Conservation (phyloP, 2,888 invertebrate species). For the Micropterix aruncella region DNA sequence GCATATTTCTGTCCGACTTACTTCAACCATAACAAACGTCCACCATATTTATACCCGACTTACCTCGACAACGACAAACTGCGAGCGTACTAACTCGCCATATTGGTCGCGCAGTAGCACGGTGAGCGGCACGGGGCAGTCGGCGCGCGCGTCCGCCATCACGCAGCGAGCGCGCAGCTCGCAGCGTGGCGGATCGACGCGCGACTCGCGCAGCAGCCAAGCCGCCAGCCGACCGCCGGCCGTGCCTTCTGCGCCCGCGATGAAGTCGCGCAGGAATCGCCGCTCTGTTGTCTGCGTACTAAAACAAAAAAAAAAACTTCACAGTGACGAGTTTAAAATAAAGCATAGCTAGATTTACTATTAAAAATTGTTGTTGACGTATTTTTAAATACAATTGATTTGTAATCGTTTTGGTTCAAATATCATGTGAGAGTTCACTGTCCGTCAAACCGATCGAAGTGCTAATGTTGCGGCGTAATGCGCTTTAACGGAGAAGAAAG, state of each 20-base stretch:
- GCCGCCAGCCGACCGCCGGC: slow-evolving; percentile 87
- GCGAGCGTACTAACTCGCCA: slow-evolving; percentile 72
- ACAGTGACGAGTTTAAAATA: no score
- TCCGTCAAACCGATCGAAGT: no score
- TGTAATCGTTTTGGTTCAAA: no score
- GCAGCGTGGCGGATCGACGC: slow-evolving; percentile 78
- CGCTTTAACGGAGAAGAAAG: no score
- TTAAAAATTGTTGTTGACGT: no score
- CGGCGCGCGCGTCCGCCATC: slow-evolving; percentile 27
- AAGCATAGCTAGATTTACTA: no score
- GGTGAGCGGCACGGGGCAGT: slow-evolving; percentile 61
- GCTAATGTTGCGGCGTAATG: no score
- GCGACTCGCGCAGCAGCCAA: slow-evolving; percentile 89
- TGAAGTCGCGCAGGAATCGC: slow-evolving; percentile 85
- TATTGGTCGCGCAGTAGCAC: slow-evolving; percentile 72
- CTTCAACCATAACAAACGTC: no score
- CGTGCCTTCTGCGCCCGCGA: slow-evolving; percentile 67
- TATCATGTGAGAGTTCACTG: no score
- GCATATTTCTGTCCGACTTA: no score
- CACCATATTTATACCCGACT: no score
- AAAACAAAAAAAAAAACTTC: slow-evolving; percentile 17
- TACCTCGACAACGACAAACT: slow-evolving; percentile 65
- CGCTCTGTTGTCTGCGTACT: slow-evolving; percentile 83
- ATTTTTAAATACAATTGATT: no score
- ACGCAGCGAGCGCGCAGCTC: slow-evolving; percentile 69